A percentile compares a stretch with the other conserved stretches of the same genome.
Evolutionary conservation across 2,113 vertebrate genomes (phyloP).

Genomic region (Redunca redunca): DNA sequence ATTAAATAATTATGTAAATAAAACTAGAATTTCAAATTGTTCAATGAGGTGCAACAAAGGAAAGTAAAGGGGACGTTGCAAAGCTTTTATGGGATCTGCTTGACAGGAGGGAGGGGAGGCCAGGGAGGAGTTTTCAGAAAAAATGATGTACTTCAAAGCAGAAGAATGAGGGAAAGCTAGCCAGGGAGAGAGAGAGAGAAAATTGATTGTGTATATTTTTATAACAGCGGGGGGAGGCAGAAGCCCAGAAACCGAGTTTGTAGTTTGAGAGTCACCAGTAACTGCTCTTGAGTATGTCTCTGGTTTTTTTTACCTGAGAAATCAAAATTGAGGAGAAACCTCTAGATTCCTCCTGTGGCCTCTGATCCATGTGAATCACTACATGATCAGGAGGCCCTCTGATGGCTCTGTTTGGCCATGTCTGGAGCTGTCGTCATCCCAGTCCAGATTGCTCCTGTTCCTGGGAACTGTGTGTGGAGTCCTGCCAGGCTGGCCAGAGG

Average conservation of each 20-base stretch:
- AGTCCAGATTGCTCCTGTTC: not conserved
- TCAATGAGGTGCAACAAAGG: not conserved
- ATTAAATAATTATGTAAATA: not conserved
- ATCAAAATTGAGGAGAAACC: not conserved
- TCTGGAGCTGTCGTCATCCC: not conserved
- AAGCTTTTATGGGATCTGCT: not conserved
- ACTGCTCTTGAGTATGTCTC: not conserved
- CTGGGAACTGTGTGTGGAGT: not conserved
- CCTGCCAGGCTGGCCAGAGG: not conserved
- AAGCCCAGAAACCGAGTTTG: not conserved
- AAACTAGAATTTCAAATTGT: not conserved
- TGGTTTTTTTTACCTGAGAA: not conserved
- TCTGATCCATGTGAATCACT: not conserved
- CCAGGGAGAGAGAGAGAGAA: not conserved
- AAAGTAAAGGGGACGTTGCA: not conserved
- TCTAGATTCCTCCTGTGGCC: not conserved
- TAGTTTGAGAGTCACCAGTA: not conserved
- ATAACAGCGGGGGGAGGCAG: not conserved
- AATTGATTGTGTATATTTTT: not conserved
- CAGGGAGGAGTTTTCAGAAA: not conserved
- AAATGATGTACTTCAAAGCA: not conserved
- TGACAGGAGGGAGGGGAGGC: not conserved
- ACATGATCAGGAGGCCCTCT: not conserved
- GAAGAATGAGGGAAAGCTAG: not conserved
- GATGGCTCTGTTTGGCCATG: not conserved